A percentile compares a stretch with the other conserved stretches of the same genome.
Evolutionary conservation across 2,888 invertebrate genomes (phyloP).

Genomic region (Campoplex nolae): DNA sequence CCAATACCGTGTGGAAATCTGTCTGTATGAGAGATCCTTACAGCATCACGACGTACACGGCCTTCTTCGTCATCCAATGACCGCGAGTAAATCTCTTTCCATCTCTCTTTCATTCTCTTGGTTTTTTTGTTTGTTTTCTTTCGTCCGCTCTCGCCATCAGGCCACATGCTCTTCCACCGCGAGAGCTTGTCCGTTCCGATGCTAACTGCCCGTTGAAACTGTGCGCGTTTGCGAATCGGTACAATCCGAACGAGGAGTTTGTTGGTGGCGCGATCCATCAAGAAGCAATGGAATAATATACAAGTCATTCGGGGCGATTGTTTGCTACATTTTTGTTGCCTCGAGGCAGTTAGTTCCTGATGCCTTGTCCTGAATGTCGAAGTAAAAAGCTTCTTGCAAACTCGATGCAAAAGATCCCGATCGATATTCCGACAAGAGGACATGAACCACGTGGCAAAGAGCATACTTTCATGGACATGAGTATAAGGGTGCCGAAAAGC

Average conservation of each 20-base stretch:
- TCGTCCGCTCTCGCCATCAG: conserved; percentile 23
- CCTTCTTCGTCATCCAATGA: conserved; percentile 76
- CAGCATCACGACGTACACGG: conserved; percentile 52
- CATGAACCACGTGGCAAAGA: conserved; percentile 29
- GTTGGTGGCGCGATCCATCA: conserved; percentile 44
- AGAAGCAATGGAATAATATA: neutral
- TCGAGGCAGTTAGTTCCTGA: neutral
- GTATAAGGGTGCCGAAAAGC: conserved; percentile 73
- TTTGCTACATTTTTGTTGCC: neutral
- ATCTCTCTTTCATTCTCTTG: conserved; percentile 27
- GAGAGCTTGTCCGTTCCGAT: conserved; percentile 68
- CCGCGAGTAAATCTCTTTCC: conserved; percentile 36
- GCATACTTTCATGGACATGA: conserved; percentile 39
- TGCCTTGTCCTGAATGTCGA: neutral
- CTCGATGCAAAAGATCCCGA: neutral
- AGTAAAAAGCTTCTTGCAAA: neutral
- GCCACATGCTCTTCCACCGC: conserved; percentile 37
- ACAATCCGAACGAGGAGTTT: conserved; percentile 64
- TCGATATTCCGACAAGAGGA: neutral
- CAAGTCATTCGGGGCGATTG: neutral
- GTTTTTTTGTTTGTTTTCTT: conserved; percentile 8
- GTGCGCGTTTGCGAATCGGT: conserved; percentile 51
- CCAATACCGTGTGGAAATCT: conserved; percentile 41
- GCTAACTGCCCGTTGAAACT: conserved; percentile 73
- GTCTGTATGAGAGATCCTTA: conserved; percentile 43